Evolutionary conservation across 2,797 vertebrate genomes (phyloP).

Genomic region (Agapornis canus): DNA sequence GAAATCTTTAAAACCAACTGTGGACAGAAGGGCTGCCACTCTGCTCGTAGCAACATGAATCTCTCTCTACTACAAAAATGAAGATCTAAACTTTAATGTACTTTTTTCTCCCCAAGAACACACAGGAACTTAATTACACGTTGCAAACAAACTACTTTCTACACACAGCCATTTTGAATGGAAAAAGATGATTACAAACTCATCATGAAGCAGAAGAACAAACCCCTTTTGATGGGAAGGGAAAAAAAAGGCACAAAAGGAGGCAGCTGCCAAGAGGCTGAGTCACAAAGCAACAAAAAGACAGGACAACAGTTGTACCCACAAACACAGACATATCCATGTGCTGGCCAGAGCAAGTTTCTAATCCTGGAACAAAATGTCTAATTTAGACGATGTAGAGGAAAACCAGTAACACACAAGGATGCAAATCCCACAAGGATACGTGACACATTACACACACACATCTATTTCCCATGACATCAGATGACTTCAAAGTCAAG

Average conservation of each 20-base stretch:
- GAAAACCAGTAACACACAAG: neutral
- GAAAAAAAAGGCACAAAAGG: neutral
- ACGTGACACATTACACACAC: accelerated
- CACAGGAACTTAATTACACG: neutral
- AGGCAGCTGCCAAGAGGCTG: neutral
- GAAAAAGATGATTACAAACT: neutral
- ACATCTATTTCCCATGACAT: neutral
- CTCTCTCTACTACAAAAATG: neutral
- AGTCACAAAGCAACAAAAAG: neutral
- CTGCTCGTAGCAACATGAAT: neutral
- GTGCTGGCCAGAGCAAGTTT: neutral
- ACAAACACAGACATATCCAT: accelerated
- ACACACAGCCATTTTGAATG: neutral
- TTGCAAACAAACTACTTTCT: neutral
- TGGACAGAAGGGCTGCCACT: neutral
- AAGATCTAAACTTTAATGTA: neutral
- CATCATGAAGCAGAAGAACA: neutral
- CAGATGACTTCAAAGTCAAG: neutral
- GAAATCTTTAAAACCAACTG: neutral
- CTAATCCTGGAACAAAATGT: neutral
- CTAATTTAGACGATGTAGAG: neutral
- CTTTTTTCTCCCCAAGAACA: neutral
- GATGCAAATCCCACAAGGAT: neutral
- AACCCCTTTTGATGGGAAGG: neutral
- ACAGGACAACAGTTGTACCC: neutral